A percentile compares a stretch with the other conserved stretches of the same genome.
phyloP scores from a whole-genome alignment of 2,888 invertebrate species.

The Dasysyrphus tricinctus region DNA sequence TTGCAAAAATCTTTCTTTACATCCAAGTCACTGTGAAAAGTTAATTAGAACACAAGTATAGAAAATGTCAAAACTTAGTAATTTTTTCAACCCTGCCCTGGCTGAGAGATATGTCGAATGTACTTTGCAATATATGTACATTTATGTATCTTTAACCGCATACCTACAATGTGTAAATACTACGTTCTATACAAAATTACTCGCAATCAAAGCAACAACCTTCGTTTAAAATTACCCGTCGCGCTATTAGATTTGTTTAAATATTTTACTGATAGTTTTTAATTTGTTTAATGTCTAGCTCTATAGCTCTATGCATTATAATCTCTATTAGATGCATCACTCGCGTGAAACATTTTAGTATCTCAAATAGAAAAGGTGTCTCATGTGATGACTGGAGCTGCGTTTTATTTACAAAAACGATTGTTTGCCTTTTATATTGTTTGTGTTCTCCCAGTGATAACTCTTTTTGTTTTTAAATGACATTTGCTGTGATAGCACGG shows the following conservation, averaged over 20 bases:
- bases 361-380: conserved; percentile 4
- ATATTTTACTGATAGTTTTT: conserved; percentile 23
- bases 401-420: neutral
- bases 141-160: neutral
- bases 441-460: neutral
- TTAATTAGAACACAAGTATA: no score
- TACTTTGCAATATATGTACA: neutral
- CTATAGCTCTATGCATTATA: neutral
- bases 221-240: conserved; percentile 12
- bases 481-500: neutral
- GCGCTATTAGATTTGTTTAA: conserved; percentile 34
- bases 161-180: neutral
- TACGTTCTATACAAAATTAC: neutral
- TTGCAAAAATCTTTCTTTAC: no score
- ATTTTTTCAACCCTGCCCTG: neutral
- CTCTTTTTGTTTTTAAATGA: neutral
- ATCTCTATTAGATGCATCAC: conserved; percentile 15
- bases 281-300: conserved; percentile 1
- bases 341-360: neutral
- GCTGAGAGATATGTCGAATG: neutral
- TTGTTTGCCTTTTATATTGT: neutral
- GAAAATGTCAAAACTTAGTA: no score
- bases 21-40: no score
- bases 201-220: conserved; percentile 7
- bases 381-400: neutral